Evolutionary conservation across 2,113 vertebrate genomes (phyloP).

Genomic region (Silurus glanis): DNA sequence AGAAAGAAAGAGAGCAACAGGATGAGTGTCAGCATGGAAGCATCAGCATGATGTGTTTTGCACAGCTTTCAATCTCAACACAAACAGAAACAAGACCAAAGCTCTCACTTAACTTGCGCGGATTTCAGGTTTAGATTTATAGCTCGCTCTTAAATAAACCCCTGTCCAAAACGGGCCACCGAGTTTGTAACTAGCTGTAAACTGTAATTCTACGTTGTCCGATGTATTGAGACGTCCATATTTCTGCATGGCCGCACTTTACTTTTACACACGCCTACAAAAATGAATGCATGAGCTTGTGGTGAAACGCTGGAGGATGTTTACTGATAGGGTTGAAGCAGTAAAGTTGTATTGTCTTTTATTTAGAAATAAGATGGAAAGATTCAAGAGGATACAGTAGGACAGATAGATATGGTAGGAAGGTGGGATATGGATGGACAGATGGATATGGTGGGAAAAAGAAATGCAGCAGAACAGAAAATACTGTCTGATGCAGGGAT

Average conservation of each 20-base stretch:
- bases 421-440: no score
- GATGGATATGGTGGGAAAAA: no score
- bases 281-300: not conserved
- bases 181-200: not conserved
- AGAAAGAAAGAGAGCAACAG: constrained; percentile 3
- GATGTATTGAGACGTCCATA: not conserved
- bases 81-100: not conserved
- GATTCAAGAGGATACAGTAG: not conserved
- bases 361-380: not conserved
- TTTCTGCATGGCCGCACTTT: not conserved
- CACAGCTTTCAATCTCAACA: not conserved
- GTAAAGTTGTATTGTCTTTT: not conserved
- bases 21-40: constrained; percentile 7
- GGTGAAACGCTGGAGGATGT: not conserved
- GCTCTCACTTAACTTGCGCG: not conserved
- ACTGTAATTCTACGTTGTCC: not conserved
- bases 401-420: not conserved
- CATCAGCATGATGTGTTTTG: constrained; percentile 13
- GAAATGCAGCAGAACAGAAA: no score
- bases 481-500: not conserved
- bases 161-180: not conserved
- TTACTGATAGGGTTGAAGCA: not conserved
- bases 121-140: not conserved
- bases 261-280: not conserved
- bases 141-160: not conserved